These are phyloP conservation scores for Pantherophis alleghaniensis DNA, from an alignment of 2,797 vertebrate species.

Conservation along the genomic window DNA sequence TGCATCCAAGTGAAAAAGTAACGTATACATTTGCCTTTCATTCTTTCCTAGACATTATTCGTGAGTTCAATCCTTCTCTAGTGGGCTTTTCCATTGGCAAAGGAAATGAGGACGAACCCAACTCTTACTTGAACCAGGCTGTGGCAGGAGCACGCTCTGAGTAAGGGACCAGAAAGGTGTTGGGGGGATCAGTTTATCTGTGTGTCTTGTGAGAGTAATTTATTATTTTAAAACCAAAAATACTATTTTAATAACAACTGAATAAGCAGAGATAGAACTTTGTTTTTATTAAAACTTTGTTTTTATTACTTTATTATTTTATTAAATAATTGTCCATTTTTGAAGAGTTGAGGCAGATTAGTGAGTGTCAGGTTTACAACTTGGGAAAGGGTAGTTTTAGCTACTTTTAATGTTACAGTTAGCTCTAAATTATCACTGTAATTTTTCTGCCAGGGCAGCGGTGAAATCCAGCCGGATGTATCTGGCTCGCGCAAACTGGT, in stretches of 20 bases:
- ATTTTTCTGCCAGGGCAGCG: background rate
- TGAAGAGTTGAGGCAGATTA: background rate
- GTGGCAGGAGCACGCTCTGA: conserved; percentile 57
- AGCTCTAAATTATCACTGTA: background rate
- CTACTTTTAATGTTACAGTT: background rate
- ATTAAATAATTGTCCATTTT: background rate
- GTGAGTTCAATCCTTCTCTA: conserved; percentile 72
- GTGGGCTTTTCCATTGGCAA: conserved; percentile 70
- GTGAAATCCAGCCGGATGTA: too few relatives aligned
- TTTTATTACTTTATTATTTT: background rate
- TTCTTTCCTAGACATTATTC: conserved; percentile 73
- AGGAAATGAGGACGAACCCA: conserved; percentile 13
- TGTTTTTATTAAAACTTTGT: background rate
- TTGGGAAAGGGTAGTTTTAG: background rate
- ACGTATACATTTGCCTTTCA: conserved; percentile 33
- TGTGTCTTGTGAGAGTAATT: background rate
- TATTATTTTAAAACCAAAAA: background rate
- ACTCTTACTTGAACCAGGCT: conserved; percentile 73
- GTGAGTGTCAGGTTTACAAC: background rate
- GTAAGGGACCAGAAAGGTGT: conserved; percentile 50
- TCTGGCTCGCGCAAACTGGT: too few relatives aligned
- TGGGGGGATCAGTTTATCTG: background rate
- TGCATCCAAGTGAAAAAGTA: background rate
- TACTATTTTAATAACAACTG: background rate
- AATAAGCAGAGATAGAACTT: background rate